Evolutionary conservation across 1,140 invertebrate species (phyloP), one percentile per base, ranked within the genome.

Genomic region (Druon quercuslanigerum): DNA sequence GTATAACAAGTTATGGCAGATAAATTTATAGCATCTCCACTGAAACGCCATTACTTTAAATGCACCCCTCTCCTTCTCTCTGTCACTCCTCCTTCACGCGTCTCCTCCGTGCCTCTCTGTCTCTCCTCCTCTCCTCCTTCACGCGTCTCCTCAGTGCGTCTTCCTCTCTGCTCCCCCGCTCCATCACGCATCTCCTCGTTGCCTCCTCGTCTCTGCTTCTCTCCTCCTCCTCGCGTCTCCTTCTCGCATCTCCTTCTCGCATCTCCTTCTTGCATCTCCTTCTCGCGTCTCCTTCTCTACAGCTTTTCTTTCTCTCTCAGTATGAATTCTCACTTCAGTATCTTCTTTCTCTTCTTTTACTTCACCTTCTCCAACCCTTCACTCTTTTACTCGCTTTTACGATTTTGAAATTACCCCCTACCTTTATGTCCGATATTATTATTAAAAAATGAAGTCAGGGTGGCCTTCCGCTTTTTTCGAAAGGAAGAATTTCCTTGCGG

Each of bases 21-120:
- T 92, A 91, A 92, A 91, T 92, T 92, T 92, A 92, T 91, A 91
- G 90, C 90, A 90, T 92, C 90, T 92, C 89, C 89, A 88, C 87
- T 89, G 89, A 90, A 92, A 91, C 90, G 88, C 90, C 89, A 92
- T 91, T 91, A 92, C 89, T 91, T 91, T 91, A 90, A 92, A 92
- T 88, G 89, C 89, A 89, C 81, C 89, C 88, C 85, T 87, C 83
- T 75, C 76, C 79, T 75, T 77, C 79, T 80, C 79, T 75, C 79
- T 79, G 73, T 72, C 60, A 51, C 81, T 77, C 75, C 73, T 78
- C 50, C 66, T 50, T 75, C 50, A 73, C 76, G 51, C 76, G 76
- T 75, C 76, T 78, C 78, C 75, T 78, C 80, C 5, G 1, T 3
- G 1, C 1, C 25, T 1, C 25, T 3, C 3, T 3, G 1, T 3